These are phyloP conservation scores for Lophotriccus pileatus DNA, from an alignment of 2,797 vertebrate species.

Conservation along the genomic window DNA sequence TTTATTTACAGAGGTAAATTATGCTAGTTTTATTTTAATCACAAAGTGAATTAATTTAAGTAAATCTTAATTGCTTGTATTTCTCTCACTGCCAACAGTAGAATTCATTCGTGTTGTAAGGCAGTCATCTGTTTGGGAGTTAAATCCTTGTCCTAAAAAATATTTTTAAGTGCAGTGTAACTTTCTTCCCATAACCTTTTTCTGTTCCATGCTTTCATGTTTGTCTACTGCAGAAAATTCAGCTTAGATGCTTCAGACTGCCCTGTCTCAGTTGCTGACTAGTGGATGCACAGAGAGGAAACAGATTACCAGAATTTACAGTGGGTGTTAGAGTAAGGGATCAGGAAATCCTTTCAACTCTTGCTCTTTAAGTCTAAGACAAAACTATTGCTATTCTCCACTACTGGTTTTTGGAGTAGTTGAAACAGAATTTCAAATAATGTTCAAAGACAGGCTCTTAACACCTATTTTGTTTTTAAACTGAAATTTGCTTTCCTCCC, in stretches of 20 bases:
- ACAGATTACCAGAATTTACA: not conserved
- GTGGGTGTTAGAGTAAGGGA: not conserved
- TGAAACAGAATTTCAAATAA: not conserved
- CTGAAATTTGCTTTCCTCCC: not conserved
- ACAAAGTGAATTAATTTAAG: not conserved
- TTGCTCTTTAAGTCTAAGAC: not conserved
- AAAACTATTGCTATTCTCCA: not conserved
- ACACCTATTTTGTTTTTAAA: not conserved
- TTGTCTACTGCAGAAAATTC: not conserved
- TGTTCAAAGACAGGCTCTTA: not conserved
- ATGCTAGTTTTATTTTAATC: not conserved
- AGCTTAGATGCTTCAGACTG: not conserved
- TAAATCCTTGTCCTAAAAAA: not conserved
- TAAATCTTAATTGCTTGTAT: not conserved
- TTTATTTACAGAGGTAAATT: not conserved
- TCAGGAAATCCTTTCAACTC: not conserved
- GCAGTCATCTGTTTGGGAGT: not conserved
- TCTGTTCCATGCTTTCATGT: not conserved
- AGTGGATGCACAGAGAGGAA: not conserved
- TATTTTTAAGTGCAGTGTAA: not conserved
- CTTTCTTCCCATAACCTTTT: not conserved
- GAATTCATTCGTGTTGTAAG: not conserved
- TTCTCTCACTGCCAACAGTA: not conserved
- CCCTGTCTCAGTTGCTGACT: not conserved
- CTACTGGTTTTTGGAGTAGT: not conserved